Percentiles rank a stretch among this genome's conserved stretches.
Conservation (phyloP, 2,888 invertebrate species). For the Folsomia manolachei region DNA sequence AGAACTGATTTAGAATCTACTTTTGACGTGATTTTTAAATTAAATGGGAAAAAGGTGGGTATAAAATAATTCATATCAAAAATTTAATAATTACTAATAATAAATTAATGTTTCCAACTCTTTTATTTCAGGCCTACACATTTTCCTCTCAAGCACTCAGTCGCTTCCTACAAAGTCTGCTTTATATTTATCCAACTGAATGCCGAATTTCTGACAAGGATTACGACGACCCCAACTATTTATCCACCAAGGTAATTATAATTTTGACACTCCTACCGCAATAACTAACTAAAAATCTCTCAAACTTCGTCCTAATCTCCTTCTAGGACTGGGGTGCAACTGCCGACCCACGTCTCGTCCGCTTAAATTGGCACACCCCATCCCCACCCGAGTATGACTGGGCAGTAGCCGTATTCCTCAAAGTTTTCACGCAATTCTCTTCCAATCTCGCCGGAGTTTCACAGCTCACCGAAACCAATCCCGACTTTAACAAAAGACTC, state of each 20-base stretch:
- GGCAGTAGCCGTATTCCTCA: slow-evolving; percentile 61
- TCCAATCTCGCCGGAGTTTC: slow-evolving; percentile 63
- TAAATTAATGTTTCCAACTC: no score
- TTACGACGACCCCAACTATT: slow-evolving; percentile 48
- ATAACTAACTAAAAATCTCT: not conserved
- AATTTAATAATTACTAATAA: no score
- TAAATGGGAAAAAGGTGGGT: slow-evolving; percentile 51
- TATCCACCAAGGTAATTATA: slow-evolving; percentile 41
- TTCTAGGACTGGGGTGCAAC: slow-evolving; percentile 74
- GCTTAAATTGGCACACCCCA: slow-evolving; percentile 76
- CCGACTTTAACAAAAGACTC: slow-evolving; percentile 63
- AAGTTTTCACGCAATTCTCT: slow-evolving; percentile 39
- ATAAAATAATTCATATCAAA: no score
- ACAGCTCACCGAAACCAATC: slow-evolving; percentile 59
- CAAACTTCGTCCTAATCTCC: not conserved
- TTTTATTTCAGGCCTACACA: no score
- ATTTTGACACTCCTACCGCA: not conserved
- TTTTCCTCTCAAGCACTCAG: slow-evolving; percentile 41
- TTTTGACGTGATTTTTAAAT: slow-evolving; percentile 58
- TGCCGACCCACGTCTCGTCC: slow-evolving; percentile 64
- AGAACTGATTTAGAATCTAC: slow-evolving; percentile 58
- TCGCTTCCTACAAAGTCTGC: slow-evolving; percentile 44
- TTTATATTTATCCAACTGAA: slow-evolving; percentile 47
- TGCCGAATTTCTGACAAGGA: slow-evolving; percentile 44
- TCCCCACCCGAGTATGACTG: slow-evolving; percentile 66